Conservation (phyloP, 35 echinoderm and acorn worm genomes). For the Anneissia japonica region DNA sequence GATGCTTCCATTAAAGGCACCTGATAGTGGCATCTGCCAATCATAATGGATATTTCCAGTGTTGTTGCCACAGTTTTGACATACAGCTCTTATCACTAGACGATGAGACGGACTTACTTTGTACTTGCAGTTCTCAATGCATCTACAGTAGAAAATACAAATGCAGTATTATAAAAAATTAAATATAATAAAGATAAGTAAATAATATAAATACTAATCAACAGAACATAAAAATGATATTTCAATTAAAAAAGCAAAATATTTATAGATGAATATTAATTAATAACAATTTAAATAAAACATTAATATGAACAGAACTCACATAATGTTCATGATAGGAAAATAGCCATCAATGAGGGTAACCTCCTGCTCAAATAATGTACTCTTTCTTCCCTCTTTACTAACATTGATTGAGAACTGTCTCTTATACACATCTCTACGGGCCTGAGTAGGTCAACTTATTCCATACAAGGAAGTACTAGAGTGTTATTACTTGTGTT, state of each 20-base stretch:
- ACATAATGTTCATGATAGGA: neutral
- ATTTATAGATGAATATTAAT: too few species aligned
- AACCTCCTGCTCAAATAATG: neutral
- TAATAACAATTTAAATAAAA: too few species aligned
- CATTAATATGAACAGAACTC: too few species aligned
- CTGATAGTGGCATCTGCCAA: constrained; percentile 3
- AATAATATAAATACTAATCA: too few species aligned
- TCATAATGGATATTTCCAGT: constrained; percentile 1
- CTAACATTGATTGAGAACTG: neutral
- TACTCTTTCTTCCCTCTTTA: neutral
- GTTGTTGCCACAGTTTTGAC: constrained; percentile 16
- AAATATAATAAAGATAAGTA: too few species aligned
- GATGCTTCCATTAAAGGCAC: neutral
- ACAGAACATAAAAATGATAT: too few species aligned
- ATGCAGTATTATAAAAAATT: too few species aligned
- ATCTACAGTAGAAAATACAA: neutral
- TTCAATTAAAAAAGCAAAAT: too few species aligned
- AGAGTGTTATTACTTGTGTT: too few species aligned
- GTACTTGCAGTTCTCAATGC: constrained; percentile 28
- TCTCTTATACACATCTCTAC: too few species aligned
- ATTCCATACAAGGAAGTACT: too few species aligned
- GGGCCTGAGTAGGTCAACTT: too few species aligned
- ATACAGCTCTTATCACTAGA: constrained; percentile 18
- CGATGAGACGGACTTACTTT: constrained; percentile 29
- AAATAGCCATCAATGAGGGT: neutral